Evolutionary conservation across 2,888 invertebrate genomes (phyloP).

Genomic region (Rambutsinella grinnellia): DNA sequence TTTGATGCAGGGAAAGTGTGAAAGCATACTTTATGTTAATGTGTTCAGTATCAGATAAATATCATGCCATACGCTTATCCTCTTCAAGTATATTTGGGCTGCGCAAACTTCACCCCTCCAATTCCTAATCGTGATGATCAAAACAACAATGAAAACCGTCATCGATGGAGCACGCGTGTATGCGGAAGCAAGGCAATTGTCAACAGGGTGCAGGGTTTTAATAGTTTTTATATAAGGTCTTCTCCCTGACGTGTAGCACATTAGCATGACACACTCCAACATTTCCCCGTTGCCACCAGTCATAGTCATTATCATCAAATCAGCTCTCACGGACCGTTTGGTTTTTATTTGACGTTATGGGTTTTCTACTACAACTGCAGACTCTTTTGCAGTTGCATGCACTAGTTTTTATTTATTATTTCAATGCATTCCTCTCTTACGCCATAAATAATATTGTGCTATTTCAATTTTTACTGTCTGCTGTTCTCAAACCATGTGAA

Average conservation of each 20-base stretch:
- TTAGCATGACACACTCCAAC: constrained; percentile 53
- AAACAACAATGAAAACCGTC: neutral
- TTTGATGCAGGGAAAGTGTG: neutral
- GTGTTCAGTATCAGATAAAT: too few relatives aligned
- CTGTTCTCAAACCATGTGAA: too few relatives aligned
- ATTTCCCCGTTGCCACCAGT: constrained; percentile 26
- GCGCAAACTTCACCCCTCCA: constrained; percentile 1
- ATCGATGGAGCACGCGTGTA: constrained; percentile 16
- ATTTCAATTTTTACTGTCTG: too few relatives aligned
- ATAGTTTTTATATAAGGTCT: neutral
- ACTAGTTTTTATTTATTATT: too few relatives aligned
- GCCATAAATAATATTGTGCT: too few relatives aligned
- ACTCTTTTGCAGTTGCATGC: neutral
- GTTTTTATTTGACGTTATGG: constrained; percentile 11
- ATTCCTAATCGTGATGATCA: neutral
- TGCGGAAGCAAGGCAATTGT: constrained; percentile 3
- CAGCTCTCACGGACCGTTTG: constrained; percentile 50
- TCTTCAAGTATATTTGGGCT: too few relatives aligned
- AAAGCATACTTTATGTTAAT: too few relatives aligned
- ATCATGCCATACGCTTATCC: too few relatives aligned
- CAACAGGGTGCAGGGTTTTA: neutral
- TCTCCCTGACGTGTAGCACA: constrained; percentile 38
- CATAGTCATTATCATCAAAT: constrained; percentile 32
- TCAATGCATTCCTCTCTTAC: too few relatives aligned
- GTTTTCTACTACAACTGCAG: neutral